These are phyloP conservation scores for Barnardius zonarius DNA, from an alignment of 2,113 vertebrate species.

Conservation along the genomic window DNA sequence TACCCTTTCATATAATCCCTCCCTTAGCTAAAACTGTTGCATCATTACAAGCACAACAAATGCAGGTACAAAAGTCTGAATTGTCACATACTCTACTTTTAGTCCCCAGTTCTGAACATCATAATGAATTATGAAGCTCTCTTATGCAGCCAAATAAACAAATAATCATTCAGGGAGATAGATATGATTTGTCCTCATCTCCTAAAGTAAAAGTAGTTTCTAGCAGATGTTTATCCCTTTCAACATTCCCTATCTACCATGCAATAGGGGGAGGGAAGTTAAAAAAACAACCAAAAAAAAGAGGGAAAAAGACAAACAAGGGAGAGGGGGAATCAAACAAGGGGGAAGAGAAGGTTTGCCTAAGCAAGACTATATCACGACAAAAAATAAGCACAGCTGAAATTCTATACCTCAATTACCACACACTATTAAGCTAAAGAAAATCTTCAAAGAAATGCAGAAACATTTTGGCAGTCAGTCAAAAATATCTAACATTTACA, in stretches of 20 bases:
- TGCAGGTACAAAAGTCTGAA: neutral
- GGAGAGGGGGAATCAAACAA: rapidly evolving
- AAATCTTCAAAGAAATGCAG: conserved; percentile 62
- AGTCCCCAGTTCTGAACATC: neutral
- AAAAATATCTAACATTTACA: conserved; percentile 51
- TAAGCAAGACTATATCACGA: neutral
- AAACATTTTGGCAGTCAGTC: conserved; percentile 41
- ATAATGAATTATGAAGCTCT: neutral
- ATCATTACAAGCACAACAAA: neutral
- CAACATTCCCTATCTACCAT: neutral
- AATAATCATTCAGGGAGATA: neutral
- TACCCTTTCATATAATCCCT: neutral
- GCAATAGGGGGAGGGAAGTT: neutral
- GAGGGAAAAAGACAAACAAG: neutral
- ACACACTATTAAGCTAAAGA: conserved; percentile 27
- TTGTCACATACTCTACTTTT: neutral
- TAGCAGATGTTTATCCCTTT: neutral
- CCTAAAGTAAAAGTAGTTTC: neutral
- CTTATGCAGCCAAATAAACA: neutral
- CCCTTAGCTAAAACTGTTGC: neutral
- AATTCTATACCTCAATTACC: conserved; percentile 62
- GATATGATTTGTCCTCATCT: neutral
- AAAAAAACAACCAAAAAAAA: neutral
- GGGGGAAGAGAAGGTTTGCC: neutral
- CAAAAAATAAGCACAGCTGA: conserved; percentile 10